Conservation (phyloP, 1,140 invertebrate species). For the Ericerus pela region DNA sequence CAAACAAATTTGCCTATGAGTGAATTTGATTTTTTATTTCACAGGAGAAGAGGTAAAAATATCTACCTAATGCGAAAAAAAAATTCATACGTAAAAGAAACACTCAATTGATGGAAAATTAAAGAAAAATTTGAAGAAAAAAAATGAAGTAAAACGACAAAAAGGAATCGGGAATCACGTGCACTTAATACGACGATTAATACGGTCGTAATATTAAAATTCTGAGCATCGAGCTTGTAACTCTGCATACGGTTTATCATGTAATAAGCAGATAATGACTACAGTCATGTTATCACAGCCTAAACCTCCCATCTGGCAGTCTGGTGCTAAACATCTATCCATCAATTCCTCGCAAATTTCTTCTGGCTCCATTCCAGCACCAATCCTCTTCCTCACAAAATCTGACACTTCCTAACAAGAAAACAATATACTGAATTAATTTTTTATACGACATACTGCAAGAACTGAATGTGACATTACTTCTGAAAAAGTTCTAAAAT, state of each 20-base stretch:
- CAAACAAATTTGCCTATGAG: too few species aligned
- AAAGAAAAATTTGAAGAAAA: too few species aligned
- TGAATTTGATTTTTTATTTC: too few species aligned
- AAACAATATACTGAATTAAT: conserved; percentile 14
- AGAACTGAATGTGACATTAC: neutral
- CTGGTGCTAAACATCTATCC: conserved; percentile 83
- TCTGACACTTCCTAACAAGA: conserved; percentile 66
- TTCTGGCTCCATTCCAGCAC: conserved; percentile 70
- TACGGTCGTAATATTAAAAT: neutral
- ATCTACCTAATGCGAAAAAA: too few species aligned
- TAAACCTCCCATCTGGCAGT: conserved; percentile 86
- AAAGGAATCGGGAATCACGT: conserved; percentile 4
- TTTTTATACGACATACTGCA: too few species aligned
- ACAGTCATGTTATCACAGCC: conserved; percentile 99
- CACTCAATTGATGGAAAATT: too few species aligned
- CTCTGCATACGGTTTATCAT: conserved; percentile 56
- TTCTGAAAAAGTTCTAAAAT: neutral
- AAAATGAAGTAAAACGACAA: too few species aligned
- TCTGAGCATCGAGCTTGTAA: conserved; percentile 35
- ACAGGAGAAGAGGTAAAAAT: too few species aligned
- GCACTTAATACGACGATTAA: neutral
- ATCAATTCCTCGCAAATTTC: conserved; percentile 92
- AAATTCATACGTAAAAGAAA: too few species aligned
- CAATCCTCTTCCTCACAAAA: conserved; percentile 72
- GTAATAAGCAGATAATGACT: conserved; percentile 64